Evolutionary conservation across 2,797 vertebrate genomes (phyloP).

Genomic region (Takifugu rubripes): DNA sequence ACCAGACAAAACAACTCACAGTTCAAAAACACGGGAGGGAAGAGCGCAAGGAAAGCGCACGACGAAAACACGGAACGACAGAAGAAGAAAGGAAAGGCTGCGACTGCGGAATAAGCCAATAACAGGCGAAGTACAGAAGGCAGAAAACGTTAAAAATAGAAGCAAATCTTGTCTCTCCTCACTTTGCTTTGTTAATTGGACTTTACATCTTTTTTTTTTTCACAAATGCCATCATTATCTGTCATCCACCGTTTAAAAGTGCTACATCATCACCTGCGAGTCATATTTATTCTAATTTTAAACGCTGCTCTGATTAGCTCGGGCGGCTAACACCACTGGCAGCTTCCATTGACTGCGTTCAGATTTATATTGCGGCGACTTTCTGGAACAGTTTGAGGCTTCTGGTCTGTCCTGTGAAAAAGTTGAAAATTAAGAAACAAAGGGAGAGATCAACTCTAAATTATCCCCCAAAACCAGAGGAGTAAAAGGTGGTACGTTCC

Average conservation of each 20-base stretch:
- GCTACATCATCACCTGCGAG: conserved; percentile 20
- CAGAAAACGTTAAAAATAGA: conserved; percentile 57
- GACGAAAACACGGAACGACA: conserved; percentile 49
- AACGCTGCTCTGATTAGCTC: conserved; percentile 6
- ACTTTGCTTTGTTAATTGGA: conserved; percentile 20
- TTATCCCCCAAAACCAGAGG: no score
- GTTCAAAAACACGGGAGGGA: conserved; percentile 51
- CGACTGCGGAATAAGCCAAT: conserved; percentile 36
- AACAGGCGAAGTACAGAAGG: conserved; percentile 45
- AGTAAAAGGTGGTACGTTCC: no score
- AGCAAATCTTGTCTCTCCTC: conserved; percentile 32
- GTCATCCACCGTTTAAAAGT: conserved; percentile 16
- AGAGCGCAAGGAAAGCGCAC: conserved; percentile 44
- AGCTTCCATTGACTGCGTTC: background rate
- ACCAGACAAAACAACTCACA: conserved; percentile 70
- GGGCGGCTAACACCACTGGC: background rate
- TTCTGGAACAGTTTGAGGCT: no score
- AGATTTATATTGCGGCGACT: background rate
- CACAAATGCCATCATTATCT: background rate
- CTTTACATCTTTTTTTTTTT: conserved; percentile 21
- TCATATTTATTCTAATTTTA: conserved; percentile 7
- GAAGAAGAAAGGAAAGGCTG: conserved; percentile 32
- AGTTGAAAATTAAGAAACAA: no score
- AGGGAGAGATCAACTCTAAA: no score
- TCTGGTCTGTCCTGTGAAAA: no score